Evolutionary conservation across 2,113 vertebrate genomes (phyloP), one percentile per base, ranked within the genome.

Genomic region (Morone saxatilis): DNA sequence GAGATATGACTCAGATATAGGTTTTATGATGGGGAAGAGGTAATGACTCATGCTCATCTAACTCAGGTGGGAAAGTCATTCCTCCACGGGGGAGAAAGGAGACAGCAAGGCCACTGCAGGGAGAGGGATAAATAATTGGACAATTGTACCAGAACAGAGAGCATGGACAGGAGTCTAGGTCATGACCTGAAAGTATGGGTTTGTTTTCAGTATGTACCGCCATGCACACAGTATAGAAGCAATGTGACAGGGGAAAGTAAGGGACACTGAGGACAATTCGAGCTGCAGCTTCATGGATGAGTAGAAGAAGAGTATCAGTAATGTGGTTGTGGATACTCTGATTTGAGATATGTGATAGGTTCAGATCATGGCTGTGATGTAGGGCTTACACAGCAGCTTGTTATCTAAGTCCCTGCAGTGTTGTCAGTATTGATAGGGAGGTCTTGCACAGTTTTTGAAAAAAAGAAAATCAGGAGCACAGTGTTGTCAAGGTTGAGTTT

Each of bases 91-190:
- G 73, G 71, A 80, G 67, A 54, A 79, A 85, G 80, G 86, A 84
- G 77, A 88, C 80, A 45, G 68, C 59, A 82, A 86, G 83, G 81
- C 85, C 84, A 81, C 65, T 79, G 76, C 79, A 68, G 56, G 54
- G 43, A 89, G 66, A 78, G 65, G 60, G 76, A 88, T 86, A 86
- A 88, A 91, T 88, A 89, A 90, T 81, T 89, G 84, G 67, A 87
- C 79, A 83, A 82, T 79, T 83, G 79, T 69, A 81, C 41, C 78
- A 72, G 65, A 86, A 78, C 72, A 89, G 66, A 82, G 48, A 67
- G 76, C 43, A 45, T 56, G 70, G 72, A 73, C 60, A 83, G 80
- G 68, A 81, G 78, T 80, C 76, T 68, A 54, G 81, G 84, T 86
- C 84, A 77, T 59, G 72, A 84, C 90, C 83, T 74, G 36, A 85